Percentiles rank a stretch among this genome's conserved stretches.
These are phyloP conservation scores for Margarornis squamiger DNA, from an alignment of 2,797 vertebrate genomes.

Conservation along the genomic window DNA sequence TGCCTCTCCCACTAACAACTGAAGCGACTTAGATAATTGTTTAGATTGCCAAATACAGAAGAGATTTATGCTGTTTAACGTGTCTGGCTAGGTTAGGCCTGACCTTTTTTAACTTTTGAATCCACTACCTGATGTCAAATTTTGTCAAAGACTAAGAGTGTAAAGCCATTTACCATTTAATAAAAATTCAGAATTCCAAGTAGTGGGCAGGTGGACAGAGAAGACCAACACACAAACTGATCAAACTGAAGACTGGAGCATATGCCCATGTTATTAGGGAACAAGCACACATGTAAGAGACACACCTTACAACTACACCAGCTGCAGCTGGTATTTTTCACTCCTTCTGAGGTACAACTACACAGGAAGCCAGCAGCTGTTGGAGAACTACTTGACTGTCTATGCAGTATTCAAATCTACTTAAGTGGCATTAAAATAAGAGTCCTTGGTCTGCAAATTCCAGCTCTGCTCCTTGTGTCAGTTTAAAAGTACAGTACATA, in stretches of 20 bases:
- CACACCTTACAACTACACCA: not conserved
- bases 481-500: not conserved
- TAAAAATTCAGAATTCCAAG: not conserved
- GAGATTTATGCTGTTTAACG: not conserved
- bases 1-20: not conserved
- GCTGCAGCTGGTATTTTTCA: not conserved
- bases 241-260: not conserved
- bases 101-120: not conserved
- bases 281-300: not conserved
- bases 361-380: not conserved
- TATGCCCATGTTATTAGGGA: not conserved
- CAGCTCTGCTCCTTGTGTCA: not conserved
- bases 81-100: not conserved
- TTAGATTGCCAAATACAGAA: not conserved
- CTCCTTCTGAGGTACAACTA: not conserved
- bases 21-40: not conserved
- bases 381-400: not conserved
- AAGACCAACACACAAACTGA: not conserved
- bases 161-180: not conserved
- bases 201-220: not conserved
- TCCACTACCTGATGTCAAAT: not conserved
- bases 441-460: not conserved
- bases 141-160: not conserved
- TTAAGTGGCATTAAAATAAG: not conserved
- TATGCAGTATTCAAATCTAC: not conserved